Evolutionary conservation across 1,140 invertebrate genomes (phyloP), one percentile per base, ranked within the genome.

Genomic region (Zophobas morio): DNA sequence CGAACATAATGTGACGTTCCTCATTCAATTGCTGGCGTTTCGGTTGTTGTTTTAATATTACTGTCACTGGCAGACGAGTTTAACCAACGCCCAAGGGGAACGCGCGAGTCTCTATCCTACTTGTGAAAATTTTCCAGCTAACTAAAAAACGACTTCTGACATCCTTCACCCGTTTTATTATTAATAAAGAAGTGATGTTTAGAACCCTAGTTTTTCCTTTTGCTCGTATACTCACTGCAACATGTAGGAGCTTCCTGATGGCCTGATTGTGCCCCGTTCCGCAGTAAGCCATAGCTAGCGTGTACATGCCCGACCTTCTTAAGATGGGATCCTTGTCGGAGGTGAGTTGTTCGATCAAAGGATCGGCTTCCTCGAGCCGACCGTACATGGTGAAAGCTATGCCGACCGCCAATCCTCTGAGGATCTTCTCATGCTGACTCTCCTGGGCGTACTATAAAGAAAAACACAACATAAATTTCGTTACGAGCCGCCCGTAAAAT

Each of bases 341-440:
- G 56, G 93, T 92, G 4, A 99, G 90, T 57, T 93, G 94, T 79
- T 95, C 93, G 42, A 99, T 95, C n/a, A 99, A 87, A 3, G 93
- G 92, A 89, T 99, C 98, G 2, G 98, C 97, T 86, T 99, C 96
- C 85, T 99, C 98, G 78, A 99, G 89, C 20, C 96, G 91, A 6
- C 97, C 98, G 86, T 98, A 99, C 95, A 99, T 99, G 0, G 96
- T 96, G 60, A 99, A 92, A 1, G 98, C 93, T 78, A 99, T 98
- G 70, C 98, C 97, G 0, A 99, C 94, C 5, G 98, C 97, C 60
- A 99, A 87, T 51, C 98, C 98, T 56, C 98, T 91, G 34, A 99
- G 89, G 83, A 99, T 99, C 87, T 99, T 99, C 85, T 99, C 99
- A 85, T 99, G 98, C 84, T 99, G 97, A 5, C 97, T 99, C 84